Conservation (phyloP, 1,140 invertebrate species). For the Asobara japonica region DNA sequence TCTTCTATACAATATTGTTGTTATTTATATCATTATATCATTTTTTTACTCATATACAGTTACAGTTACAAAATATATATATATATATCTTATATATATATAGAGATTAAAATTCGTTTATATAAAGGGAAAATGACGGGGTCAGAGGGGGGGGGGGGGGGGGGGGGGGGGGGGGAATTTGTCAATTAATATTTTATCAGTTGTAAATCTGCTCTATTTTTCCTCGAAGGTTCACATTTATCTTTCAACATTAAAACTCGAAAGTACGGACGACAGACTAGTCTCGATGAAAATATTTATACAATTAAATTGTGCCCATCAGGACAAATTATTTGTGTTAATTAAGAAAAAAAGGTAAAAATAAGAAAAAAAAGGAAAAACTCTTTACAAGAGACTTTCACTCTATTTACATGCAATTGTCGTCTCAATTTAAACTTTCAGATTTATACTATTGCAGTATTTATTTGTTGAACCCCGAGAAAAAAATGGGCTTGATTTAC, state of each 20-base stretch:
- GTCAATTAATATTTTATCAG: slow-evolving; percentile 1
- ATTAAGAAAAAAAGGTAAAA: slow-evolving; percentile 4
- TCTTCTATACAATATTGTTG: slow-evolving; percentile 66
- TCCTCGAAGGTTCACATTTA: slow-evolving; percentile 34
- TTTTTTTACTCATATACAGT: slow-evolving; percentile 57
- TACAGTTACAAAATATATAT: slow-evolving; percentile 64
- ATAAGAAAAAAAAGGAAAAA: not conserved
- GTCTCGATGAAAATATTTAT: slow-evolving; percentile 42
- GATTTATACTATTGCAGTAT: slow-evolving; percentile 18
- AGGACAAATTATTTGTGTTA: not conserved
- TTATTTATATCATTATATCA: slow-evolving; percentile 57
- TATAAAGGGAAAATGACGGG: slow-evolving; percentile 43
- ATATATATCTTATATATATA: slow-evolving; percentile 50
- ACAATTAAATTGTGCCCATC: slow-evolving; percentile 20
- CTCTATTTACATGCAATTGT: slow-evolving; percentile 33
- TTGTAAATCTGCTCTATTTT: slow-evolving; percentile 27
- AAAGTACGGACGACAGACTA: slow-evolving; percentile 39
- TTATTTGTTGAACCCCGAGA: slow-evolving; percentile 13
- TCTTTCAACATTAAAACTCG: slow-evolving; percentile 35
- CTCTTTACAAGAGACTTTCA: not conserved
- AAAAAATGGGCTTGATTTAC: slow-evolving; percentile 2
- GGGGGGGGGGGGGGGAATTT: slow-evolving; percentile 10
- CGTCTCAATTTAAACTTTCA: slow-evolving; percentile 23
- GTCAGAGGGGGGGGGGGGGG: not conserved
- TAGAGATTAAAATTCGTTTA: slow-evolving; percentile 58